Percentiles rank a stretch among this genome's conserved stretches.
phyloP scores from a whole-genome alignment of 2,797 vertebrate genomes.

The Nannoperca obscura region DNA sequence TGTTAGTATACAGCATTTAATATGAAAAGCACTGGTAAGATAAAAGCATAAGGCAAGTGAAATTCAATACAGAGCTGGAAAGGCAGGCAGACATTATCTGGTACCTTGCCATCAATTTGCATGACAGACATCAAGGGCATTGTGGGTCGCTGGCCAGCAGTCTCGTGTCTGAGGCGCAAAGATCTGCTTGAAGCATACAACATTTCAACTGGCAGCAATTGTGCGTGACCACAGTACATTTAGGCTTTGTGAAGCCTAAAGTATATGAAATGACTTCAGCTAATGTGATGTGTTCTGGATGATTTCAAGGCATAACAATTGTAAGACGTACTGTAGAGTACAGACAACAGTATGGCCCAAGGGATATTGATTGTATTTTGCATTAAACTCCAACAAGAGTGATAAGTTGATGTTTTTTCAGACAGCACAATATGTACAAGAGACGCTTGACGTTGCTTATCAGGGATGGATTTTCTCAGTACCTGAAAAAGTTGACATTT shows the following conservation, averaged over 20 bases:
- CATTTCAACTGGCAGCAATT: constrained; percentile 23
- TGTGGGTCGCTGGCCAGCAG: constrained; percentile 50
- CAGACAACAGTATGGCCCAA: neutral
- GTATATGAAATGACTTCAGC: neutral
- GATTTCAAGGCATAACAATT: neutral
- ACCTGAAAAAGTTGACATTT: neutral
- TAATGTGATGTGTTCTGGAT: neutral
- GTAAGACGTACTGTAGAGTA: neutral
- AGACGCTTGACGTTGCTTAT: neutral
- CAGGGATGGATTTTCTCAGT: neutral
- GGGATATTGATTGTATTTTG: neutral
- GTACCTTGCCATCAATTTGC: constrained; percentile 44
- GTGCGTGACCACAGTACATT: constrained; percentile 14
- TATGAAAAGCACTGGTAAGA: constrained; percentile 45
- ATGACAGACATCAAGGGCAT: constrained; percentile 55
- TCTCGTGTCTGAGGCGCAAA: constrained; percentile 41
- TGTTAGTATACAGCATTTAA: constrained; percentile 28
- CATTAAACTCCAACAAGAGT: constrained; percentile 10
- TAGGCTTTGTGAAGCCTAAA: neutral
- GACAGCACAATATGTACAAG: neutral
- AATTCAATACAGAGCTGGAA: constrained; percentile 54
- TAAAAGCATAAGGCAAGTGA: constrained; percentile 29
- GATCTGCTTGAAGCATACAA: constrained; percentile 20
- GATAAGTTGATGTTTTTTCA: neutral
- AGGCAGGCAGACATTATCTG: constrained; percentile 55